Conservation (phyloP, 1,140 invertebrate species). For the Scylla paramamosain region DNA sequence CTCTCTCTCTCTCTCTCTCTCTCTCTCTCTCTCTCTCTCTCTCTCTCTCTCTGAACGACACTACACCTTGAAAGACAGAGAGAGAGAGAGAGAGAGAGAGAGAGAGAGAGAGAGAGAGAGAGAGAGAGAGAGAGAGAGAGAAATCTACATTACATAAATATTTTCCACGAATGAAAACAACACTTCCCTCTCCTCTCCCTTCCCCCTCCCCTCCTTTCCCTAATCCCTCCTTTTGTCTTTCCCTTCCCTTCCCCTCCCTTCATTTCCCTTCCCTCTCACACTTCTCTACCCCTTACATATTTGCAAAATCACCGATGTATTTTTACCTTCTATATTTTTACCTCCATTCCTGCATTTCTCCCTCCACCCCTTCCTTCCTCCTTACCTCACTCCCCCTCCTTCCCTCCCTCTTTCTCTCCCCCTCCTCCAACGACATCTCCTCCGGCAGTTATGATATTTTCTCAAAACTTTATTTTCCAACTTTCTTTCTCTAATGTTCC, state of each 20-base stretch:
- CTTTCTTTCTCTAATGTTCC: neutral
- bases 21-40: no score
- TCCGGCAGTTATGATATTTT: neutral
- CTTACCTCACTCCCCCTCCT: neutral
- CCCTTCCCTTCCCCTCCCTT: neutral
- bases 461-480: constrained; percentile 14
- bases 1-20: neutral
- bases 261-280: no score
- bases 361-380: neutral
- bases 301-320: neutral
- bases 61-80: no score
- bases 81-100: no score
- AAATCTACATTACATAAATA: neutral
- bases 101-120: no score
- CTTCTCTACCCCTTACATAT: neutral
- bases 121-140: no score
- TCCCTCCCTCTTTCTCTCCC: neutral
- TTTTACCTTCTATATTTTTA: neutral
- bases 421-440: neutral
- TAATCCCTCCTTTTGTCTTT: neutral
- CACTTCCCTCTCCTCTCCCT: neutral
- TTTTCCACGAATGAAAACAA: neutral
- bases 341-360: neutral
- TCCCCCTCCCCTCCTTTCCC: neutral
- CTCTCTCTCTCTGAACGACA: no score